These are phyloP conservation scores for Rhyacichthys aspro DNA, from an alignment of 2,797 vertebrate genomes.

Conservation along the genomic window DNA sequence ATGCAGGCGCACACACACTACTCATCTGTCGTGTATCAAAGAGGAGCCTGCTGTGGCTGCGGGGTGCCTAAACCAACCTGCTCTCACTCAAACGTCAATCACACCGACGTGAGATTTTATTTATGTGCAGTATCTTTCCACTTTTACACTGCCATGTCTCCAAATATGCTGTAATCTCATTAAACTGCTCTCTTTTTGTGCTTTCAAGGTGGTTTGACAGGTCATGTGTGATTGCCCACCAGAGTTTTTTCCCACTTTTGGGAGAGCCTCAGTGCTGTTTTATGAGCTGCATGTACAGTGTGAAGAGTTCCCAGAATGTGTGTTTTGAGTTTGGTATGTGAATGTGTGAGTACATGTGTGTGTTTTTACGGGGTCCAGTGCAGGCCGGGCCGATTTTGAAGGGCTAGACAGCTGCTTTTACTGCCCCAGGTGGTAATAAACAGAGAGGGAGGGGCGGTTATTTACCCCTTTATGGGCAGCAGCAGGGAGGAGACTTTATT, in stretches of 20 bases:
- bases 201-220: too few relatives aligned
- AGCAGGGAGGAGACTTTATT: slow-evolving; percentile 77
- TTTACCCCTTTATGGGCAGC: slow-evolving; percentile 79
- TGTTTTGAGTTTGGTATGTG: slow-evolving; percentile 72
- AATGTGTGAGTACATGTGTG: slow-evolving; percentile 27
- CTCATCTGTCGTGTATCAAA: slow-evolving; percentile 56
- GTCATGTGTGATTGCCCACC: too few relatives aligned
- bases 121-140: slow-evolving; percentile 8
- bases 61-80: slow-evolving; percentile 47
- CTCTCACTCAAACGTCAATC: slow-evolving; percentile 20
- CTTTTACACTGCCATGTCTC: not conserved
- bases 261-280: slow-evolving; percentile 39
- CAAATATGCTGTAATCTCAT: too few relatives aligned
- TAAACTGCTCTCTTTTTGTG: too few relatives aligned
- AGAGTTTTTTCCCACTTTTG: slow-evolving; percentile 28
- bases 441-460: slow-evolving; percentile 77
- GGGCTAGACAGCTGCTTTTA: slow-evolving; percentile 84
- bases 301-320: slow-evolving; percentile 71
- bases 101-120: slow-evolving; percentile 10
- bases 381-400: slow-evolving; percentile 61
- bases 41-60: slow-evolving; percentile 32
- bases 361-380: slow-evolving; percentile 58
- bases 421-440: slow-evolving; percentile 84
- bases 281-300: slow-evolving; percentile 62
- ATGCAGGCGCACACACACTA: slow-evolving; percentile 55